Percentiles rank a stretch among this genome's conserved stretches.
These are phyloP conservation scores for Limnephilus rhombicus DNA, from an alignment of 2,888 invertebrate species.

Conservation along the genomic window DNA sequence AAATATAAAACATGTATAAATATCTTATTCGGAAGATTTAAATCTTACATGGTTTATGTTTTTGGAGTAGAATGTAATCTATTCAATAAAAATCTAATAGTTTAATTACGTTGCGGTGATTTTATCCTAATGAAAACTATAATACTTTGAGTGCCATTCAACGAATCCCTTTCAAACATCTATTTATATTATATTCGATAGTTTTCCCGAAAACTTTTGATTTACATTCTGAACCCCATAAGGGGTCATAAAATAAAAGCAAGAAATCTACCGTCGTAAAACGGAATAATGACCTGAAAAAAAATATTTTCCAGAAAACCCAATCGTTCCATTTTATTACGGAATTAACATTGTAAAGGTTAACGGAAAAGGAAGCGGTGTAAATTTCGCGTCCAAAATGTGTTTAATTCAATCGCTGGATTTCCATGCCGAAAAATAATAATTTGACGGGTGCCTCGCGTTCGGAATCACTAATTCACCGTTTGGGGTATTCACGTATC, in stretches of 20 bases:
- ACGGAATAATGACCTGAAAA: conserved; percentile 38
- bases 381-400: conserved; percentile 48
- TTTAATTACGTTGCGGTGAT: not conserved
- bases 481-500: conserved; percentile 52
- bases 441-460: conserved; percentile 56
- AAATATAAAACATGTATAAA: no score
- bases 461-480: conserved; percentile 47
- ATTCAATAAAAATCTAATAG: not conserved
- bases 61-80: no score
- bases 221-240: conserved; percentile 29
- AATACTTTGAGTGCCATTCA: not conserved
- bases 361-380: not conserved
- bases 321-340: conserved; percentile 43
- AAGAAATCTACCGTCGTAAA: conserved; percentile 42
- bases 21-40: no score
- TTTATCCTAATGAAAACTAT: not conserved
- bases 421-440: conserved; percentile 52
- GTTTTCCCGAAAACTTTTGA: not conserved
- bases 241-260: conserved; percentile 38
- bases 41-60: no score
- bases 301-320: conserved; percentile 27
- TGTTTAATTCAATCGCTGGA: conserved; percentile 53
- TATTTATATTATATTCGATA: conserved; percentile 4
- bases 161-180: not conserved
- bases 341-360: conserved; percentile 13